These are phyloP conservation scores for Drosophila seguyi DNA, from an alignment of 1,140 invertebrate genomes.

Conservation along the genomic window DNA sequence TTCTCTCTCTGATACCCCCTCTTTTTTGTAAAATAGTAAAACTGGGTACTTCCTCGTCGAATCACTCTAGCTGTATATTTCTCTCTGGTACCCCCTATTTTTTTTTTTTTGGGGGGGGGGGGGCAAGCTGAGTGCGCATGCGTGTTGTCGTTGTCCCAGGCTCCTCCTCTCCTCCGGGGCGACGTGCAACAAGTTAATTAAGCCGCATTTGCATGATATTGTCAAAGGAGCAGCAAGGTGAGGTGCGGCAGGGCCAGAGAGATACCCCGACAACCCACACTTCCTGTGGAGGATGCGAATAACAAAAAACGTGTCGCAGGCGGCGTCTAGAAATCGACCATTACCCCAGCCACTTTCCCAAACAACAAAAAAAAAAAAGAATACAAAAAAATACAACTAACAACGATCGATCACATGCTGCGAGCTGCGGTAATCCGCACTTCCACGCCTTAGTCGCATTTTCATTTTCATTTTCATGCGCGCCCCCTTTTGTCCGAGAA, in stretches of 20 bases:
- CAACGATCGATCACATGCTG: constrained; percentile 81
- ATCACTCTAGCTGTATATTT: neutral
- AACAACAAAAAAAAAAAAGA: constrained; percentile 21
- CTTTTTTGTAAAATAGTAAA: constrained; percentile 4
- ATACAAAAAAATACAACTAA: constrained; percentile 13
- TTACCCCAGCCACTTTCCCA: constrained; percentile 15
- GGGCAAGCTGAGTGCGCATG: constrained; percentile 68
- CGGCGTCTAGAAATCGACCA: constrained; percentile 57
- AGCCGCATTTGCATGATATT: constrained; percentile 79
- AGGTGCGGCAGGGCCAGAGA: neutral
- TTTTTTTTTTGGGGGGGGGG: no score
- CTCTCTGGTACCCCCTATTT: neutral
- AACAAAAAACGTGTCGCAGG: constrained; percentile 72
- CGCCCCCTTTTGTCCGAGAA: constrained; percentile 67
- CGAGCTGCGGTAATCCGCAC: constrained; percentile 81
- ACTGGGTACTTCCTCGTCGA: neutral
- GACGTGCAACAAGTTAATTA: constrained; percentile 84
- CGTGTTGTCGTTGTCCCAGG: constrained; percentile 59
- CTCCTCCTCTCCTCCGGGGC: constrained; percentile 46
- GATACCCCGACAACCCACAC: constrained; percentile 69
- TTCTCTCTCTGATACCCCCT: neutral
- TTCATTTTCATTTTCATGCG: constrained; percentile 77
- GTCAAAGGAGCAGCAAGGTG: constrained; percentile 8
- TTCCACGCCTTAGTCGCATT: constrained; percentile 82
- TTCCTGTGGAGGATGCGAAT: constrained; percentile 61